A percentile compares a stretch with the other conserved stretches of the same genome.
These are phyloP conservation scores for Macrosteles quadrilineatus DNA, from an alignment of 1,140 invertebrate genomes.

Conservation along the genomic window DNA sequence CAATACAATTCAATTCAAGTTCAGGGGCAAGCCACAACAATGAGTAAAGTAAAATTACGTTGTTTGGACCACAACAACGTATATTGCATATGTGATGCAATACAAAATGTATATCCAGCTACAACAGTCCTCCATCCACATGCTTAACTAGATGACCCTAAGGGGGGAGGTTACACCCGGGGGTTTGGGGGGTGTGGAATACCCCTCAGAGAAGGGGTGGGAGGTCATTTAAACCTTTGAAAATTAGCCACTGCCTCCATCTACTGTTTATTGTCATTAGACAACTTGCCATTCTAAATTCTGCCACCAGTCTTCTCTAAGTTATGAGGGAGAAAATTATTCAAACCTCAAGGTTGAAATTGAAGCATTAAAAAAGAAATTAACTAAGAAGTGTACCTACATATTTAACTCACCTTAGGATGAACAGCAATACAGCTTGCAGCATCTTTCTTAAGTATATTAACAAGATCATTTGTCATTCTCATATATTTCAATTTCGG, in stretches of 20 bases:
- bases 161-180: background rate
- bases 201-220: too few relatives aligned
- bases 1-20: too few relatives aligned
- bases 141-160: too few relatives aligned
- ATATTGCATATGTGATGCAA: too few relatives aligned
- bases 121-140: too few relatives aligned
- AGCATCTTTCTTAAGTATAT: constrained; percentile 85
- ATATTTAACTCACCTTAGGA: constrained; percentile 67
- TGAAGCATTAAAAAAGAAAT: background rate
- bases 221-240: background rate
- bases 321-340: background rate
- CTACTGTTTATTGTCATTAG: background rate
- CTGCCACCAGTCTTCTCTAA: background rate
- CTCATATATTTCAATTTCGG: constrained; percentile 92
- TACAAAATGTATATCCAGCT: too few relatives aligned
- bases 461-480: constrained; percentile 82
- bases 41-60: too few relatives aligned
- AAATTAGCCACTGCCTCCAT: background rate
- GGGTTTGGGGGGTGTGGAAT: too few relatives aligned
- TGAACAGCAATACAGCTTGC: constrained; percentile 91
- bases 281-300: background rate
- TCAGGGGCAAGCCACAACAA: too few relatives aligned
- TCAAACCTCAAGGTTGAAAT: background rate
- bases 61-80: too few relatives aligned
- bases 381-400: background rate